Evolutionary conservation across 2,888 invertebrate species (phyloP), one percentile per base, ranked within the genome.

Genomic region (Erpobdella octoculata): DNA sequence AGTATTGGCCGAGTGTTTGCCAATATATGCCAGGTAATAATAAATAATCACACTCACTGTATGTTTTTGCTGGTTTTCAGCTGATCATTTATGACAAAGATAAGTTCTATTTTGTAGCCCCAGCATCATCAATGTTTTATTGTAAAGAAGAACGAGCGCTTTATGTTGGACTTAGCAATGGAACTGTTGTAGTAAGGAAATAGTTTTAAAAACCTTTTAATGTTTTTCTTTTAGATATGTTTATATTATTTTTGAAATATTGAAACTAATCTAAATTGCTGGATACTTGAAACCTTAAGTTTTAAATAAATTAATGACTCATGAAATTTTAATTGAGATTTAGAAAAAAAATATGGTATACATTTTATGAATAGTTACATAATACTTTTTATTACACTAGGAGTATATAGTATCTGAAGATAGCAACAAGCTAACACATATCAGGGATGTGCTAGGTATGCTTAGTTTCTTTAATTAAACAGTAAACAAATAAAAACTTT

Each of bases 1-100:
- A 96, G 81, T 97, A 94, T 83, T 97, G 96, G 97, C 96, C 96
- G 0, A 93, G 93, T 80, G 92, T 97, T 80, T 96, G 95, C 81
- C 93, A 94, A 81, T 91, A 90, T 79, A 91, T 94, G 90, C 90
- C 92, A 5, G 78, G 83, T 83, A 76, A 78, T 15, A 41, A 41
- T 41, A 41, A 41, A 78, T n/a, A n/a, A n/a, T n/a, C n/a, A n/a
- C n/a, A n/a, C n/a, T n/a, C n/a, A n/a, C n/a, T n/a, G n/a, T n/a
- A n/a, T n/a, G n/a, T n/a, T n/a, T n/a, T n/a, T n/a, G n/a, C n/a
- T n/a, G n/a, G n/a, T n/a, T n/a, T n/a, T n/a, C n/a, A n/a, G n/a
- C n/a, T n/a, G n/a, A n/a, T n/a, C n/a, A n/a, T n/a, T n/a, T n/a
- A n/a, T n/a, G n/a, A n/a, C n/a, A n/a, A n/a, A n/a, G n/a, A n/a